Base-by-base conservation (phyloP, 2,113 vertebrate species). In the Bubalus kerabau region DNA sequence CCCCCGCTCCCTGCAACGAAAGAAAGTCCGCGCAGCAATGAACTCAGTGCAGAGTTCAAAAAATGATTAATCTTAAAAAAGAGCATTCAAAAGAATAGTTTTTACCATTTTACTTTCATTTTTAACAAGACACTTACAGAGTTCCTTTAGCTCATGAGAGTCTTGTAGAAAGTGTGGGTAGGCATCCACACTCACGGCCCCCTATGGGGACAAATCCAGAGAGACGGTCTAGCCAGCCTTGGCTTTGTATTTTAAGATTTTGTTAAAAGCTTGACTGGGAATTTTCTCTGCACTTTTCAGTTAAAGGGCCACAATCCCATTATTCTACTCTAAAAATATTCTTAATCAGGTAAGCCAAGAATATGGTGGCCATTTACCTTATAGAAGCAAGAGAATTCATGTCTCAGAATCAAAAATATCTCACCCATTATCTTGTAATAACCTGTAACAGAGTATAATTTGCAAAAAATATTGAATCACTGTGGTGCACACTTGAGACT, bases 201-300 rank as follows among this genome's bases (percentile, higher is more conserved):
- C 13, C n/a, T 28, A 1, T 32, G 60, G 24, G 14, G 23, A 86
- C 9, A 60, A 48, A 13, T 14, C 19, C 28, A 87, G 59, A 54
- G 36, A 43, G 5, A 67, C 9, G 23, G 26, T 54, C 9, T 67
- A 21, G 19, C 9, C 14, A 30, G 52, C 15, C n/a, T 81, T 80
- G 71, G 56, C 56, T 52, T 82, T 52, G 7, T 46, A 60, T 86
- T 83, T 91, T 40, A 90, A 93, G 48, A 57, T 92, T 92, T 46
- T 71, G 48, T 74, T 21, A 23, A 91, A 85, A 54, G 32, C 48
- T 30, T 21, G 36, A 32, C 74, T 86, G 87, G 57, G 57, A 43
- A 76, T 78, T 36, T 95, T 30, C 82, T 83, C 43, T 91, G 17
- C 10, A 40, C 28, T 82, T 82, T 56, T 56, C 32, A 89, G 48